phyloP scores from a whole-genome alignment of 2,888 invertebrate species.

The Prostheceraeus crozeri region DNA sequence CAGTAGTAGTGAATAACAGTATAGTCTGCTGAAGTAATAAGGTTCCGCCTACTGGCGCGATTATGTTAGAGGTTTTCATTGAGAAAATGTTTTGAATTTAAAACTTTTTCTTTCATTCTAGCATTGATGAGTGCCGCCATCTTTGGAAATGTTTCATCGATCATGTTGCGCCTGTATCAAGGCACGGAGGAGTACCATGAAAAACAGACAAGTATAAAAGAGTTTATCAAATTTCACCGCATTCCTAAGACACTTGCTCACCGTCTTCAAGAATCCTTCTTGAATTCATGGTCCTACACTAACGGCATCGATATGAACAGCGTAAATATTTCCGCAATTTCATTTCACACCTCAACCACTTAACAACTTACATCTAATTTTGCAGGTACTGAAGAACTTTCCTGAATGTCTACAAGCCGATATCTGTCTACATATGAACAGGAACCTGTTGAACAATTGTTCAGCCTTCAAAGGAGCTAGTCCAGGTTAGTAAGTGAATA shows the following conservation, averaged over 20 bases:
- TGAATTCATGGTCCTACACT: slow-evolving; percentile 55
- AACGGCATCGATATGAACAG: slow-evolving; percentile 58
- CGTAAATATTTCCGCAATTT: slow-evolving; percentile 47
- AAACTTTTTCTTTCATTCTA: slow-evolving; percentile 42
- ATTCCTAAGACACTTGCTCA: slow-evolving; percentile 55
- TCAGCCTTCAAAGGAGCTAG: slow-evolving; percentile 48
- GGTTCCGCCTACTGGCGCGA: too few species aligned
- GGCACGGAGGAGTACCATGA: slow-evolving; percentile 57
- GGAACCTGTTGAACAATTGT: slow-evolving; percentile 45
- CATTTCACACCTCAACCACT: not conserved
- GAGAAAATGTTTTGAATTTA: too few species aligned
- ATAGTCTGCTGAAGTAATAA: too few species aligned
- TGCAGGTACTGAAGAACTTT: slow-evolving; percentile 45
- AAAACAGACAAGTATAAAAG: slow-evolving; percentile 55
- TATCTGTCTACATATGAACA: slow-evolving; percentile 47
- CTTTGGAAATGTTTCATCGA: slow-evolving; percentile 57
- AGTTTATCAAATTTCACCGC: slow-evolving; percentile 57
- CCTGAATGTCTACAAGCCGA: slow-evolving; percentile 48
- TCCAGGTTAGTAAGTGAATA: slow-evolving; percentile 49
- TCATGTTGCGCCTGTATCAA: slow-evolving; percentile 56
- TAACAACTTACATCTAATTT: slow-evolving; percentile 27
- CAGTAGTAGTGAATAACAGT: too few species aligned
- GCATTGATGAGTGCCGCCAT: slow-evolving; percentile 57
- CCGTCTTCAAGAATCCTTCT: slow-evolving; percentile 55
- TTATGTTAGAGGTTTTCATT: too few species aligned